phyloP scores from a whole-genome alignment of 2,797 vertebrate genomes.

The Tachyglossus aculeatus region DNA sequence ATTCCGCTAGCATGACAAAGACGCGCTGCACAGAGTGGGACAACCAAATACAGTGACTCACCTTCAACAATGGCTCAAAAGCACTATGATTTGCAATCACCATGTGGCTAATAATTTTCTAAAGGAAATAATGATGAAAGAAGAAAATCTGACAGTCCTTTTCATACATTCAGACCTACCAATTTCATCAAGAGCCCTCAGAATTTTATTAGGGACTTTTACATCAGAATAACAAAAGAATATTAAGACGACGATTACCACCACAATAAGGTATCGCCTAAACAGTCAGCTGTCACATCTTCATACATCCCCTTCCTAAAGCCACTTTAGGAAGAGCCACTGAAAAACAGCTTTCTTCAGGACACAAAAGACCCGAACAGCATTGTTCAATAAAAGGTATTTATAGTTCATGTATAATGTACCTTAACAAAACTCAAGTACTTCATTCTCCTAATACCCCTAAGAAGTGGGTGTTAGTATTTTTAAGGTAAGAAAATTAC shows the following conservation, averaged over 20 bases:
- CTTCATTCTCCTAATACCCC: slow-evolving; percentile 19
- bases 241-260: slow-evolving; percentile 22
- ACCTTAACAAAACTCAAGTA: slow-evolving; percentile 48
- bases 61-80: slow-evolving; percentile 42
- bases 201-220: slow-evolving; percentile 34
- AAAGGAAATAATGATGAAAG: slow-evolving; percentile 47
- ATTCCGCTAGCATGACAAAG: slow-evolving; percentile 20
- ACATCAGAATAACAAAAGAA: slow-evolving; percentile 12
- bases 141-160: slow-evolving; percentile 32
- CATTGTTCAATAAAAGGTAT: slow-evolving; percentile 55
- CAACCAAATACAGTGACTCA: slow-evolving; percentile 49
- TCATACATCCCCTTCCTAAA: slow-evolving; percentile 38
- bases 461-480: too few species aligned
- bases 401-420: slow-evolving; percentile 53
- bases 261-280: slow-evolving; percentile 29
- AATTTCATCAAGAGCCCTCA: slow-evolving; percentile 10
- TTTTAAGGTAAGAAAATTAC: too few species aligned
- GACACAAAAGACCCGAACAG: slow-evolving; percentile 48
- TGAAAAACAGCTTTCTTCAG: slow-evolving; percentile 56
- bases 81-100: slow-evolving; percentile 47
- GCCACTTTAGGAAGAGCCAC: slow-evolving; percentile 25
- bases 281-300: slow-evolving; percentile 14
- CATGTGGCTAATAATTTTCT: slow-evolving; percentile 52
- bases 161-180: slow-evolving; percentile 38
- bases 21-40: slow-evolving; percentile 46